A percentile compares a stretch with the other conserved stretches of the same genome.
Evolutionary conservation across 2,113 vertebrate species (phyloP).

Genomic region (Ovis canadensis): DNA sequence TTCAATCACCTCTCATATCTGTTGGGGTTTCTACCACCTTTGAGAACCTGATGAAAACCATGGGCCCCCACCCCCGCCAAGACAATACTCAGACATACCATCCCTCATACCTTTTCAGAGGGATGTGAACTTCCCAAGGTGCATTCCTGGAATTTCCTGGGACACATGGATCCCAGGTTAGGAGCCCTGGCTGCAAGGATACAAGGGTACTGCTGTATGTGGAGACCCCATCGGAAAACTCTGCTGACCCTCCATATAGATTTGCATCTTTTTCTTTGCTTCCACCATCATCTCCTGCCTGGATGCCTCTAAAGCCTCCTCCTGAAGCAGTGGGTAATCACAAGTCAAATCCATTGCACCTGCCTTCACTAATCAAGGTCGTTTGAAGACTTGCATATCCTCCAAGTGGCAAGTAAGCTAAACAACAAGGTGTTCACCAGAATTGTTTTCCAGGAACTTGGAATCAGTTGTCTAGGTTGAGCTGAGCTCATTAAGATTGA

Average conservation of each 20-base stretch:
- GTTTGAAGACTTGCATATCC: neutral
- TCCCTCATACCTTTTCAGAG: neutral
- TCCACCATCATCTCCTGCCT: neutral
- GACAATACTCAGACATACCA: neutral
- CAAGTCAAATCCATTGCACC: neutral
- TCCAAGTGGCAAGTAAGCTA: neutral
- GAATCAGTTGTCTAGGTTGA: neutral
- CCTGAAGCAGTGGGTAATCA: neutral
- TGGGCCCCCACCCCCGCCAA: neutral
- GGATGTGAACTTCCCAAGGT: neutral
- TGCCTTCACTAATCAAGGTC: neutral
- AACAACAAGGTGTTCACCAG: neutral
- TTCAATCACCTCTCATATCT: neutral
- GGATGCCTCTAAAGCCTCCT: neutral
- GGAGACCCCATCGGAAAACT: neutral
- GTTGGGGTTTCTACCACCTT: neutral
- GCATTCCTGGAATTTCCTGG: neutral
- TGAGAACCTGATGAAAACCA: neutral
- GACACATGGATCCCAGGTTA: neutral
- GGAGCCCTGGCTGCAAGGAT: neutral
- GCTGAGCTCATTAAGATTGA: neutral
- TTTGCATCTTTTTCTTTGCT: neutral
- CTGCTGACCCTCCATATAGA: neutral
- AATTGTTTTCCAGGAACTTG: neutral
- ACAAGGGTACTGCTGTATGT: neutral